phyloP scores from a whole-genome alignment of 2,888 invertebrate species.

The Lepeophtheirus nordmannii region DNA sequence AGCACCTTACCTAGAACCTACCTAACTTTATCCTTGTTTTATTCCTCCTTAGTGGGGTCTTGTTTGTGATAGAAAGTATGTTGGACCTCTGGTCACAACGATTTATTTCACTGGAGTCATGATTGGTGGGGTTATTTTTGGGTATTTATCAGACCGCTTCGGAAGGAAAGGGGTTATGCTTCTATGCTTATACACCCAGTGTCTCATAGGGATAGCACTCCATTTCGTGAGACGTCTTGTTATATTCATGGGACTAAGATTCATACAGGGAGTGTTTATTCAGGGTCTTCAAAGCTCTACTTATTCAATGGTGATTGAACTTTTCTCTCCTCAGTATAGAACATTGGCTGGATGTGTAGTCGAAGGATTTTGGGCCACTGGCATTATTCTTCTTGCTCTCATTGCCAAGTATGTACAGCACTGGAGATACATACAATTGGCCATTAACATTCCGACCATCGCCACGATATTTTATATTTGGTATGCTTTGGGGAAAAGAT shows the following conservation, averaged over 20 bases:
- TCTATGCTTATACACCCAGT: conserved; percentile 36
- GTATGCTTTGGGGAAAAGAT: conserved; percentile 27
- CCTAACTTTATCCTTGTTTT: background rate
- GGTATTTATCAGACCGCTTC: conserved; percentile 35
- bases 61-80: conserved; percentile 34
- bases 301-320: conserved; percentile 39
- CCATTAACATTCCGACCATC: conserved; percentile 38
- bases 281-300: conserved; percentile 41
- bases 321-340: conserved; percentile 37
- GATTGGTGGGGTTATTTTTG: conserved; percentile 36
- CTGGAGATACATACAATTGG: conserved; percentile 41
- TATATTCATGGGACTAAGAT: conserved; percentile 35
- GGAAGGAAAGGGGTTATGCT: conserved; percentile 37
- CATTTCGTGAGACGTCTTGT: conserved; percentile 32
- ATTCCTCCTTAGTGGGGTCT: conserved; percentile 33
- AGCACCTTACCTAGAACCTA: background rate
- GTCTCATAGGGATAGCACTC: conserved; percentile 31
- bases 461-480: conserved; percentile 36
- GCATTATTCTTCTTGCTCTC: conserved; percentile 36
- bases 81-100: conserved; percentile 33
- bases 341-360: conserved; percentile 38
- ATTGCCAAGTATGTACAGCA: conserved; percentile 38
- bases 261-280: conserved; percentile 37
- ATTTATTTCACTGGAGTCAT: conserved; percentile 36
- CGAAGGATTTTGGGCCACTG: conserved; percentile 39